Percentiles rank a stretch among this genome's conserved stretches.
phyloP scores from a whole-genome alignment of 1,140 invertebrate species.

The Drosophila sechellia region DNA sequence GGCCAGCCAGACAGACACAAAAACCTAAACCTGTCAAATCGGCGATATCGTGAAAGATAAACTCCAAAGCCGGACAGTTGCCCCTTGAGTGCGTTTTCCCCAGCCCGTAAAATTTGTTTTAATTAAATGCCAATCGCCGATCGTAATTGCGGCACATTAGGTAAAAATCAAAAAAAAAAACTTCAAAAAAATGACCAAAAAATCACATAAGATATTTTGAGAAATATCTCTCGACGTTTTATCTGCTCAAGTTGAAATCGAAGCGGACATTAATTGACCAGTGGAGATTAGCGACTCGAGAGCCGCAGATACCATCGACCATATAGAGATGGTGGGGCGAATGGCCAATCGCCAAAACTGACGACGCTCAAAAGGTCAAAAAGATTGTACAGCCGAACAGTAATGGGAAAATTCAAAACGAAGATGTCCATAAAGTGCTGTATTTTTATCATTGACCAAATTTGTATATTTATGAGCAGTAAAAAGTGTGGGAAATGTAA shows the following conservation, averaged over 20 bases:
- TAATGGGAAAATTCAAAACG: neutral
- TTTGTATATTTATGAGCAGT: no score
- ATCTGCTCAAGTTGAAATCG: slow-evolving; percentile 71
- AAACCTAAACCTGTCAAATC: slow-evolving; percentile 78
- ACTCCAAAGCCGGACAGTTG: slow-evolving; percentile 14
- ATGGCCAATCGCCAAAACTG: slow-evolving; percentile 26
- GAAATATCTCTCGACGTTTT: slow-evolving; percentile 62
- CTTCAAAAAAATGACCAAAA: slow-evolving; percentile 13
- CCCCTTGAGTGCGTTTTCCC: slow-evolving; percentile 41
- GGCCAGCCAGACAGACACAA: slow-evolving; percentile 46
- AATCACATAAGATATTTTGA: slow-evolving; percentile 51
- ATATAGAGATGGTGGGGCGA: slow-evolving; percentile 39
- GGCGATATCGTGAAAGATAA: slow-evolving; percentile 66
- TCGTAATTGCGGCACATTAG: slow-evolving; percentile 75
- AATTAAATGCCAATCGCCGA: slow-evolving; percentile 73
- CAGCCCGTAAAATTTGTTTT: slow-evolving; percentile 62
- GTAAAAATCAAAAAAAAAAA: slow-evolving; percentile 23
- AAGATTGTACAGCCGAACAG: slow-evolving; percentile 2
- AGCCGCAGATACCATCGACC: slow-evolving; percentile 42
- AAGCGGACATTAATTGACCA: slow-evolving; percentile 76
- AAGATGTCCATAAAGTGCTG: neutral
- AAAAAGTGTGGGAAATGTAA: neutral
- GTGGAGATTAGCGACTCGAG: slow-evolving; percentile 44
- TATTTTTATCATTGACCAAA: neutral
- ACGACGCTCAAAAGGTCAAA: slow-evolving; percentile 28